A percentile compares a stretch with the other conserved stretches of the same genome.
Evolutionary conservation across 2,113 vertebrate species (phyloP).

Genomic region (Periophthalmus modestus): DNA sequence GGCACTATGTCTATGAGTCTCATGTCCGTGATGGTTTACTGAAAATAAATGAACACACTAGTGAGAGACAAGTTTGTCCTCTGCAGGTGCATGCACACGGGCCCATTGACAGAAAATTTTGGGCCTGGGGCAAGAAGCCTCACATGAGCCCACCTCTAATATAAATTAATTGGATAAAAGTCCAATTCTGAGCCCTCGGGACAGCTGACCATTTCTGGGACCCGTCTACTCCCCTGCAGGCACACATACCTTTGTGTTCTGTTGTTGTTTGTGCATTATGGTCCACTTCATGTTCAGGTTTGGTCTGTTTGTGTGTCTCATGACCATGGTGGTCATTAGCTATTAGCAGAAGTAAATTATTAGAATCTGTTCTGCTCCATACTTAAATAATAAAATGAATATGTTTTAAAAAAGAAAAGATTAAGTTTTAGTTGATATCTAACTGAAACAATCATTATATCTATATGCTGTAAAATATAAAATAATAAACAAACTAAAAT

Average conservation of each 20-base stretch:
- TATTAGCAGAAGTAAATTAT: neutral
- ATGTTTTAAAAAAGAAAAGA: no score
- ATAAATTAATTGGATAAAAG: no score
- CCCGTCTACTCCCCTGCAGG: no score
- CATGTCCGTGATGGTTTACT: neutral
- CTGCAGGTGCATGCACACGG: neutral
- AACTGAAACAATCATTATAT: neutral
- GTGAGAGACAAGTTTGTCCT: neutral
- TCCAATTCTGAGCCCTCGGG: no score
- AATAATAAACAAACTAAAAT: neutral
- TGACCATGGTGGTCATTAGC: neutral
- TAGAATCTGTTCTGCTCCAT: neutral
- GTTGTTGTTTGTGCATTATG: neutral
- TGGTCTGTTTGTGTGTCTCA: neutral
- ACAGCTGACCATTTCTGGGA: no score
- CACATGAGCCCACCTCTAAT: no score
- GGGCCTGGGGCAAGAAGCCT: no score
- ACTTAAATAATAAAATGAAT: neutral
- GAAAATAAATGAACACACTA: neutral
- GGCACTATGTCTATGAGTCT: neutral
- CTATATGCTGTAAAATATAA: neutral
- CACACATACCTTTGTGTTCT: constrained; percentile 1
- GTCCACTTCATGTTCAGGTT: neutral
- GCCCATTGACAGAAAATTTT: no score
- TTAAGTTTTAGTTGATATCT: no score